Conservation (phyloP, 1,140 invertebrate genomes). For the Lycorma delicatula region DNA sequence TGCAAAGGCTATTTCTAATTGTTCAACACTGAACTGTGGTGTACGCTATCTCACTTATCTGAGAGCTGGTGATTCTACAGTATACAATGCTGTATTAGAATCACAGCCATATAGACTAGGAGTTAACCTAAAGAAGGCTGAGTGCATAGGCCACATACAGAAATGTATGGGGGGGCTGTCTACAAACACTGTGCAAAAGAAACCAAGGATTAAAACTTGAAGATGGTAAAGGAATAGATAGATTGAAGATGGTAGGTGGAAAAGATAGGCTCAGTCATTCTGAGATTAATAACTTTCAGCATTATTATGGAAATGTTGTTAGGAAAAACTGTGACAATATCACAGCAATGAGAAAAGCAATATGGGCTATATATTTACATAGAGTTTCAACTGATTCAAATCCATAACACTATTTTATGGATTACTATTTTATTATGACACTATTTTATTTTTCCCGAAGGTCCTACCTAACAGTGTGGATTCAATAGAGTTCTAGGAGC, state of each 20-base stretch:
- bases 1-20: constrained; percentile 8
- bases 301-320: constrained; percentile 11
- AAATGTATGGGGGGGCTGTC: constrained; percentile 5
- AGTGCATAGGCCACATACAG: constrained; percentile 15
- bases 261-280: background rate
- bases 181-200: background rate
- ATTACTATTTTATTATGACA: too few relatives aligned
- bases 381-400: too few relatives aligned
- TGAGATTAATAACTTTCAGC: constrained; percentile 3
- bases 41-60: constrained; percentile 19
- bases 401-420: too few relatives aligned
- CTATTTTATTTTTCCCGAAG: too few relatives aligned
- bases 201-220: background rate
- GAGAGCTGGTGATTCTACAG: constrained; percentile 20
- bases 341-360: constrained; percentile 11
- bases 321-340: constrained; percentile 1
- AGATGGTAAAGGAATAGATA: constrained; percentile 3
- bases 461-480: too few relatives aligned
- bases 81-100: constrained; percentile 2
- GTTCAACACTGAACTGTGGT: constrained; percentile 9
- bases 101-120: constrained; percentile 8
- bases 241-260: too few relatives aligned
- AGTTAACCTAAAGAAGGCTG: constrained; percentile 6
- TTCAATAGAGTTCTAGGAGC: too few relatives aligned
- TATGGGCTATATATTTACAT: constrained; percentile 11